Base-by-base conservation (phyloP, 2,797 vertebrate species). In the Ciconia nigra region DNA sequence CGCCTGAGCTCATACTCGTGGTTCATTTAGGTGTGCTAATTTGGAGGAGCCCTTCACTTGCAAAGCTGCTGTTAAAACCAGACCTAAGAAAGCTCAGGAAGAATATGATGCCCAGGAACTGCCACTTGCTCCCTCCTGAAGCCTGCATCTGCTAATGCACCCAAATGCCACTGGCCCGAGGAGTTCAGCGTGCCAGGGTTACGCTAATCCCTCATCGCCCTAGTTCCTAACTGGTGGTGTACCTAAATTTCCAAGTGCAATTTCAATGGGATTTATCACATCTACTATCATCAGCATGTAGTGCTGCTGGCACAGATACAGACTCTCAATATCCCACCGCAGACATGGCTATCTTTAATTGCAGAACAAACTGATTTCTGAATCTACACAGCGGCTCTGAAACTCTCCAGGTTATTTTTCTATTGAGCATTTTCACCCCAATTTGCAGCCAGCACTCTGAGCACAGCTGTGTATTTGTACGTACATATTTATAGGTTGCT, bases 171-270 rank as follows among this genome's bases (percentile, higher is more conserved):
- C 80, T 2, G 51, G 92, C 61, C 90, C 0, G 81, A 93, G 84
- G 84, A 94, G 95, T 93, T 95, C 93, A 92, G 80, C 83, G 31
- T 94, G 90, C 90, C 89, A 83, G 94, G 78, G 93, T 49, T 83
- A 71, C 3, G 1, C 76, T 96, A 97, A 97, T 96, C 93, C 95
- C 82, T 81, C 96, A 95, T 89, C 19, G 89, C 72, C 97, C 94
- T 47, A 88, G 54, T 95, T 97, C 94, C 94, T 31, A 96, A 96
- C 95, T 85, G 92, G 63, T 89, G 87, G 65, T 49, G 76, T 42
- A 80, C 94, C 95, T 96, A 94, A 94, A 96, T 95, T 97, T 95
- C 90, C 92, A 92, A 95, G 95, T 92, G 94, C 87, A 72, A 88
- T 96, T 93, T 94, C 96, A 89, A 0, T 61, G 84, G 96, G 89